Conservation (phyloP, 2,113 vertebrate species). For the Mesocricetus auratus region DNA sequence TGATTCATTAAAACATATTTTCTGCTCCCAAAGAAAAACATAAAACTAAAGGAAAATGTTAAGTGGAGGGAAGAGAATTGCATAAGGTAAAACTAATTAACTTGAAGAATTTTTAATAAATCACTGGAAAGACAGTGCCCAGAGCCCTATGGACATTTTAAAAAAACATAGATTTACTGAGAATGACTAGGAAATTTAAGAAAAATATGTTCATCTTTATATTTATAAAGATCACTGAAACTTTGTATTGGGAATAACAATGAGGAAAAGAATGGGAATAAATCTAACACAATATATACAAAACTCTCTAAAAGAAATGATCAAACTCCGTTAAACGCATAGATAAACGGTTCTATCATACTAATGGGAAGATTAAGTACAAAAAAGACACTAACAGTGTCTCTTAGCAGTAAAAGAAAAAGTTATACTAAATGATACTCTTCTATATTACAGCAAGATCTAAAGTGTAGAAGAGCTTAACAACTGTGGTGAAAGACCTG, state of each 20-base stretch:
- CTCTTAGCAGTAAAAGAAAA: neutral
- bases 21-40: neutral
- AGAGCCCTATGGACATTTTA: neutral
- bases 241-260: neutral
- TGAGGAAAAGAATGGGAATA: neutral
- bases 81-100: neutral
- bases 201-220: constrained; percentile 3
- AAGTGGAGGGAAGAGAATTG: neutral
- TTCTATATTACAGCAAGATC: neutral
- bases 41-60: neutral
- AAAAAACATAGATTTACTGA: neutral
- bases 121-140: neutral
- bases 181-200: neutral
- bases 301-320: constrained; percentile 2
- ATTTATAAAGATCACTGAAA: neutral
- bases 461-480: neutral
- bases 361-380: constrained; percentile 1
- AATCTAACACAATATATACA: neutral
- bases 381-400: neutral
- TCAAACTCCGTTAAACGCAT: neutral
- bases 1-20: constrained; percentile 6
- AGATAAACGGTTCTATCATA: neutral
- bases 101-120: neutral
- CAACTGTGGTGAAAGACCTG: neutral
- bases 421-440: neutral